Evolutionary conservation across 2,888 invertebrate species (phyloP).

Genomic region (Leptopilina drosophilae): DNA sequence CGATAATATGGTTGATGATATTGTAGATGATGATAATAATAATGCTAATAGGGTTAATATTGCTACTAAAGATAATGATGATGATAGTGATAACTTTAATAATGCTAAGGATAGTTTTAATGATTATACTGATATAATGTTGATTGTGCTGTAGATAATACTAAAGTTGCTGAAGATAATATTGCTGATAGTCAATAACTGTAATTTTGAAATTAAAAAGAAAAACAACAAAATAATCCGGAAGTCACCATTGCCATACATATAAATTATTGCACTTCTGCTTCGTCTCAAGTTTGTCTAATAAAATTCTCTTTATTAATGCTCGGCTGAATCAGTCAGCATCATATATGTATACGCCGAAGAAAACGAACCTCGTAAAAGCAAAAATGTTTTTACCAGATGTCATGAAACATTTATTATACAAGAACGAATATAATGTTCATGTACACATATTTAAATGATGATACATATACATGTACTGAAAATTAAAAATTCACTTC

Average conservation of each 20-base stretch:
- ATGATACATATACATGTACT: neutral
- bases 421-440: neutral
- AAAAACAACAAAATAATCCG: neutral
- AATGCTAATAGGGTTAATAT: too few species aligned
- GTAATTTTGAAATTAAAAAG: too few species aligned
- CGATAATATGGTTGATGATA: too few species aligned
- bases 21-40: too few species aligned
- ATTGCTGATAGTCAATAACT: too few species aligned
- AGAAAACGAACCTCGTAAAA: conserved; percentile 20
- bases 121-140: too few species aligned
- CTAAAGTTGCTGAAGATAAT: too few species aligned
- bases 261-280: conserved; percentile 2
- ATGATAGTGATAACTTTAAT: too few species aligned
- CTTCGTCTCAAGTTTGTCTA: neutral
- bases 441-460: neutral
- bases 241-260: neutral
- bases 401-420: conserved; percentile 7
- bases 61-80: too few species aligned
- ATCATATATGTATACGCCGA: neutral
- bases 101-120: too few species aligned
- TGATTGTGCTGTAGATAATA: too few species aligned
- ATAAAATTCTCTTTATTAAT: conserved; percentile 9
- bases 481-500: neutral
- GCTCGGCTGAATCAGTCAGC: conserved; percentile 2
- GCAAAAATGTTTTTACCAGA: conserved; percentile 5